A percentile compares a stretch with the other conserved stretches of the same genome.
Evolutionary conservation across 1,140 invertebrate species (phyloP).

Genomic region (Heliothis virescens): DNA sequence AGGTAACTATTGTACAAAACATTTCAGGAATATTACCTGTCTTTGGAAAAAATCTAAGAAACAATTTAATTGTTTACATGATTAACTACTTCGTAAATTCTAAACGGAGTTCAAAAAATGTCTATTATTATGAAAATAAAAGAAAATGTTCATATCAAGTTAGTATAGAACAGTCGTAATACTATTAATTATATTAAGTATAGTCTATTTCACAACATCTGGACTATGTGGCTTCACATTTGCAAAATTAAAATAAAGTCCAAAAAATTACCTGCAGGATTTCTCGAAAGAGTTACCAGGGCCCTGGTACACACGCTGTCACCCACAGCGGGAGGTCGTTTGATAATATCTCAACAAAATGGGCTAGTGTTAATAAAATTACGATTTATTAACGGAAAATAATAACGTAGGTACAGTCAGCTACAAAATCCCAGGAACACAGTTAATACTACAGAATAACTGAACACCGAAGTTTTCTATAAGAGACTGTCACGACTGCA

Average conservation of each 20-base stretch:
- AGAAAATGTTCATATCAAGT: not conserved
- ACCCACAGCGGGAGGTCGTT: too few species aligned
- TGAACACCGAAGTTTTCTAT: too few species aligned
- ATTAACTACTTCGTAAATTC: not conserved
- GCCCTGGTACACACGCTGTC: too few species aligned
- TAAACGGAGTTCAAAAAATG: not conserved
- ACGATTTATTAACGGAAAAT: too few species aligned
- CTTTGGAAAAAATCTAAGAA: not conserved
- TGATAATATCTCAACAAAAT: too few species aligned
- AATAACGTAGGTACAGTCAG: too few species aligned
- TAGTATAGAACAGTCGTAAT: conserved; percentile 40
- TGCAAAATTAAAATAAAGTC: conserved; percentile 11
- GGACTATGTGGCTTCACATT: conserved; percentile 40
- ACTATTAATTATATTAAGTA: conserved; percentile 50
- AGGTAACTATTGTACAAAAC: not conserved
- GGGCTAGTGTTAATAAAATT: too few species aligned
- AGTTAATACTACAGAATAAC: too few species aligned
- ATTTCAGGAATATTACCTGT: not conserved
- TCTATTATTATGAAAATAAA: not conserved
- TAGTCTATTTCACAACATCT: conserved; percentile 65
- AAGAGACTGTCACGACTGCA: not conserved
- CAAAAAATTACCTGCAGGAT: too few species aligned
- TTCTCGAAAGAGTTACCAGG: too few species aligned
- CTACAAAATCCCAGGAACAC: too few species aligned
- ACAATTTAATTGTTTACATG: not conserved